Evolutionary conservation across 2,888 invertebrate genomes (phyloP).

Genomic region (Chrysotoxum bicinctum): DNA sequence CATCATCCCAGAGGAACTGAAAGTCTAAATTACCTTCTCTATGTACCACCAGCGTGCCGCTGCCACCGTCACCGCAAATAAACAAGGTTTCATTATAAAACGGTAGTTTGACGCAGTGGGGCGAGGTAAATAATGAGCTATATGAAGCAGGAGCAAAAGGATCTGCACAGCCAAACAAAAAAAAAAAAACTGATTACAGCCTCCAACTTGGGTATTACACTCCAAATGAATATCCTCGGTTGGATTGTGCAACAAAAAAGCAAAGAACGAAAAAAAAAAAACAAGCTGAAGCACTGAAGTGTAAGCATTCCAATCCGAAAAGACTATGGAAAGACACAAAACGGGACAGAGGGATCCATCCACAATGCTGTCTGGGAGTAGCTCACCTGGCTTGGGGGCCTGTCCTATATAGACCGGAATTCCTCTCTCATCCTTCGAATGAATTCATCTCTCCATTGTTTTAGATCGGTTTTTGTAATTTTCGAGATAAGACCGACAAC

Average conservation of each 20-base stretch:
- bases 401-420: conserved; percentile 1
- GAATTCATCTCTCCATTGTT: conserved; percentile 68
- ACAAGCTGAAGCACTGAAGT: conserved; percentile 56
- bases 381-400: conserved; percentile 31
- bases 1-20: not conserved
- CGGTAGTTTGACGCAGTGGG: conserved; percentile 28
- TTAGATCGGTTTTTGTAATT: conserved; percentile 72
- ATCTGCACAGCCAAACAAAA: not conserved
- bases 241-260: conserved; percentile 12
- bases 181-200: conserved; percentile 52
- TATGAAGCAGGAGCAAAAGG: not conserved
- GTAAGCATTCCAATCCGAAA: conserved; percentile 60
- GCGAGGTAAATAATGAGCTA: conserved; percentile 29
- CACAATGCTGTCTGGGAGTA: conserved; percentile 13
- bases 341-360: not conserved
- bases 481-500: conserved; percentile 60
- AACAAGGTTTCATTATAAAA: conserved; percentile 56
- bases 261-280: not conserved
- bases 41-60: not conserved
- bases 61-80: conserved; percentile 44
- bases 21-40: conserved; percentile 55
- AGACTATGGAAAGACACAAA: not conserved
- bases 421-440: conserved; percentile 19
- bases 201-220: conserved; percentile 63
- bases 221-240: conserved; percentile 56